Conservation (phyloP, 2,113 vertebrate genomes). For the Crotalus horridus region DNA sequence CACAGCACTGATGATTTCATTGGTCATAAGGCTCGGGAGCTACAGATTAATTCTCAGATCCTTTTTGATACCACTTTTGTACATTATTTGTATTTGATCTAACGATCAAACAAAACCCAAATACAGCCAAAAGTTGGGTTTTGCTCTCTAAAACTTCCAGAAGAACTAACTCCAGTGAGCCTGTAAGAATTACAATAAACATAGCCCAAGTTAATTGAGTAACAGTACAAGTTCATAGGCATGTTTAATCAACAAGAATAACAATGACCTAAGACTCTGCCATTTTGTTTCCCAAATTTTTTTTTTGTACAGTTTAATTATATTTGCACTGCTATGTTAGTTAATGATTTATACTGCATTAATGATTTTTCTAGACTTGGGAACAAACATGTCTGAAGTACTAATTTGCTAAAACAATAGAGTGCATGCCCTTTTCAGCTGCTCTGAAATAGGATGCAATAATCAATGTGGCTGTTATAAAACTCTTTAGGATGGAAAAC, state of each 20-base stretch:
- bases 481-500: not conserved
- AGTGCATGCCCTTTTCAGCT: not conserved
- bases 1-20: not conserved
- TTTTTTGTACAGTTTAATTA: not conserved
- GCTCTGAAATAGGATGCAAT: not conserved
- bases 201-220: not conserved
- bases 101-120: not conserved
- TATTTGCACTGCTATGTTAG: not conserved
- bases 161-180: not conserved
- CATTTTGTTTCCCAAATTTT: not conserved
- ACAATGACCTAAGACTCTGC: not conserved
- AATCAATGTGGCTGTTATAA: not conserved
- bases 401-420: not conserved
- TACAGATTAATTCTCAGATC: not conserved
- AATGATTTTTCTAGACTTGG: not conserved
- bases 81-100: not conserved
- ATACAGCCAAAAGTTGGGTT: not conserved
- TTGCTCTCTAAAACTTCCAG: not conserved
- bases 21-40: not conserved
- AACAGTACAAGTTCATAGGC: not conserved
- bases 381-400: not conserved
- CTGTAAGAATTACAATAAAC: not conserved
- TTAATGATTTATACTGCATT: not conserved
- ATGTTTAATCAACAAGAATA: not conserved
- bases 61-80: not conserved